Evolutionary conservation across 1,140 invertebrate genomes (phyloP).

Genomic region (Brachionus paranguensis): DNA sequence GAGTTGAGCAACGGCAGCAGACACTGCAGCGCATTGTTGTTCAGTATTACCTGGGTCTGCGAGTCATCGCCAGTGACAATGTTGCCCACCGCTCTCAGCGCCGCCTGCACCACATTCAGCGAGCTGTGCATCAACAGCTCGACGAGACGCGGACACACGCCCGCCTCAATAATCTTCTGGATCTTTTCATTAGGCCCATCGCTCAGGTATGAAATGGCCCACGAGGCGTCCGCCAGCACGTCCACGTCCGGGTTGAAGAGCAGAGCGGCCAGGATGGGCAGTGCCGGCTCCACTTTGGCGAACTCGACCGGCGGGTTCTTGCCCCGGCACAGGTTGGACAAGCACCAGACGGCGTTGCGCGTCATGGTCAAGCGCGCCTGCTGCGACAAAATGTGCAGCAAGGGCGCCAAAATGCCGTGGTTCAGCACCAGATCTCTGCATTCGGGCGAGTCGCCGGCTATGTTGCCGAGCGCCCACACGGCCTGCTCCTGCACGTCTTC

Average conservation of each 20-base stretch:
- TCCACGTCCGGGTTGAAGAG: constrained; percentile 83
- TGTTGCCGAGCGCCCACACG: constrained; percentile 92
- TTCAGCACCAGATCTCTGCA: constrained; percentile 83
- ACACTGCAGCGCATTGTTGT: constrained; percentile 80
- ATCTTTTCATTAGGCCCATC: constrained; percentile 98
- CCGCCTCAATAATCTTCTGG: constrained; percentile 91
- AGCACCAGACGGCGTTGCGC: constrained; percentile 92
- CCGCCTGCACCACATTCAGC: constrained; percentile 86
- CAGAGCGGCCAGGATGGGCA: constrained; percentile 78
- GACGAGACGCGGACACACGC: constrained; percentile 84
- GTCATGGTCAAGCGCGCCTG: constrained; percentile 78
- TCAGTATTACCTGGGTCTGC: constrained; percentile 76
- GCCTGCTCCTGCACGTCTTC: constrained; percentile 88
- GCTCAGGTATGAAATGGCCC: constrained; percentile 85
- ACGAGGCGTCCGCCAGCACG: constrained; percentile 87
- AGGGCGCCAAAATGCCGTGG: constrained; percentile 73
- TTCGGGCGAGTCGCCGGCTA: constrained; percentile 86
- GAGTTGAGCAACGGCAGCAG: constrained; percentile 70
- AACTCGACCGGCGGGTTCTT: constrained; percentile 94
- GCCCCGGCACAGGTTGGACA: constrained; percentile 90
- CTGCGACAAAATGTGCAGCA: constrained; percentile 78
- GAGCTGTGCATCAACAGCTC: constrained; percentile 85
- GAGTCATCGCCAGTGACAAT: constrained; percentile 95
- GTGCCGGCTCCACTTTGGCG: constrained; percentile 69
- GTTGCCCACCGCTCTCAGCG: constrained; percentile 87